Conservation (phyloP, 1,140 invertebrate genomes). For the Aphaenogaster floridana region DNA sequence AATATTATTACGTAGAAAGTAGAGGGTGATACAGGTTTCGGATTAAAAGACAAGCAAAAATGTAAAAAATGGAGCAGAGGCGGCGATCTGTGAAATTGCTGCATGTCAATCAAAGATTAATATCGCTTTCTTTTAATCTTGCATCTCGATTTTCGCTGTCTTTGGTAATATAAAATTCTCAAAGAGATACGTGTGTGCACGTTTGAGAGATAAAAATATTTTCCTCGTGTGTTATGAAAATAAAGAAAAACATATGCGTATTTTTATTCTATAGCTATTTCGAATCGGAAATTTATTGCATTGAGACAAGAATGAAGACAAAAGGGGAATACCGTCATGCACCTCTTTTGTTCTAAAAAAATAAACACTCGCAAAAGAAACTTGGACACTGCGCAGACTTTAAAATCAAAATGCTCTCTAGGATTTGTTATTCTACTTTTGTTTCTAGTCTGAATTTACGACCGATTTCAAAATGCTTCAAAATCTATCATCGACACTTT, state of each 20-base stretch:
- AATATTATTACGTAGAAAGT: background rate
- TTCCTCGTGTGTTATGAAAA: background rate
- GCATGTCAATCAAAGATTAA: background rate
- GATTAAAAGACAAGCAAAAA: background rate
- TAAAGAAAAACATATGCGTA: background rate
- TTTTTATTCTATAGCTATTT: slow-evolving; percentile 19
- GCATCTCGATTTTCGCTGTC: background rate
- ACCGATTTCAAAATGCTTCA: background rate
- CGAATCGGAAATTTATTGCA: slow-evolving; percentile 21
- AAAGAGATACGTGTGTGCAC: background rate
- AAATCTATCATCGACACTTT: slow-evolving; percentile 15
- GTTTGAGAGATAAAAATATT: slow-evolving; percentile 6
- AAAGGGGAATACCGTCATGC: background rate
- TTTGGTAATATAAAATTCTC: background rate
- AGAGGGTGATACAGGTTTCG: background rate
- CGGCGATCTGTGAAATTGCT: background rate
- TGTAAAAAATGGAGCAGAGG: background rate
- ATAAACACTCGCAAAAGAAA: background rate
- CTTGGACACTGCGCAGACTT: background rate
- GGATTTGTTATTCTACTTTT: slow-evolving; percentile 29
- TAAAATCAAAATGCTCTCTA: slow-evolving; percentile 43
- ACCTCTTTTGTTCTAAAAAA: slow-evolving; percentile 38
- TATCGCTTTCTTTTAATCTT: slow-evolving; percentile 3
- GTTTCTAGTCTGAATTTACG: slow-evolving; percentile 13
- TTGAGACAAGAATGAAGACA: background rate